Percentiles rank a stretch among this genome's conserved stretches.
These are phyloP conservation scores for Conus canariensis DNA, from an alignment of 2,888 invertebrate genomes.

Conservation along the genomic window DNA sequence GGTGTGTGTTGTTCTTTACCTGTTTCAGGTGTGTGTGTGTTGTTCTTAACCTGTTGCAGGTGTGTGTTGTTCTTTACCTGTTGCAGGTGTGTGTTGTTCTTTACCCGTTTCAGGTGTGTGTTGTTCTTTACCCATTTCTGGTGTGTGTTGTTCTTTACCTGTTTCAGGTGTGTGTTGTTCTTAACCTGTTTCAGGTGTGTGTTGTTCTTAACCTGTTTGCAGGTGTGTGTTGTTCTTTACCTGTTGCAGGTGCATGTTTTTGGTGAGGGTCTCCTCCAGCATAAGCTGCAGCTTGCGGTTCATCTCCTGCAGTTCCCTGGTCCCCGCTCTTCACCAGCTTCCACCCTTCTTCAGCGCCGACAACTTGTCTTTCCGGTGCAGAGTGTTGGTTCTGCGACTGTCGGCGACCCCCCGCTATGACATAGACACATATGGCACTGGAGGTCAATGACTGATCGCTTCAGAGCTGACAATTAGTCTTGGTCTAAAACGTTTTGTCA, in stretches of 20 bases:
- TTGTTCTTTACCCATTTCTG: background rate
- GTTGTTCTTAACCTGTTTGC: background rate
- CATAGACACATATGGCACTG: background rate
- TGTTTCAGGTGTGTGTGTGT: too few relatives aligned
- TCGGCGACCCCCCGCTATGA: conserved; percentile 24
- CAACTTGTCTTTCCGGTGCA: conserved; percentile 64
- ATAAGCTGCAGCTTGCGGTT: conserved; percentile 79
- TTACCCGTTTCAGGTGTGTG: conserved; percentile 1
- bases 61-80: background rate
- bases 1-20: conserved; percentile 78
- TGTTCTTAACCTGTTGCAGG: background rate
- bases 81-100: background rate
- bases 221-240: background rate
- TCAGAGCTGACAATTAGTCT: too few relatives aligned
- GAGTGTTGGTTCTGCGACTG: conserved; percentile 35
- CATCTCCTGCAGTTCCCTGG: conserved; percentile 77
- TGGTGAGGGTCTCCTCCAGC: conserved; percentile 81
- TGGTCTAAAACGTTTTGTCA: too few relatives aligned
- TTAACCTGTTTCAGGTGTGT: background rate
- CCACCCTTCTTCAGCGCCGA: conserved; percentile 78
- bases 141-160: background rate
- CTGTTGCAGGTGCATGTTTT: conserved; percentile 81
- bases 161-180: background rate
- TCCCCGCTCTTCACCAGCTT: conserved; percentile 79
- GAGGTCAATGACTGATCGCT: too few relatives aligned